Conservation (phyloP, 2,888 invertebrate species). For the Pedicia rivosa region DNA sequence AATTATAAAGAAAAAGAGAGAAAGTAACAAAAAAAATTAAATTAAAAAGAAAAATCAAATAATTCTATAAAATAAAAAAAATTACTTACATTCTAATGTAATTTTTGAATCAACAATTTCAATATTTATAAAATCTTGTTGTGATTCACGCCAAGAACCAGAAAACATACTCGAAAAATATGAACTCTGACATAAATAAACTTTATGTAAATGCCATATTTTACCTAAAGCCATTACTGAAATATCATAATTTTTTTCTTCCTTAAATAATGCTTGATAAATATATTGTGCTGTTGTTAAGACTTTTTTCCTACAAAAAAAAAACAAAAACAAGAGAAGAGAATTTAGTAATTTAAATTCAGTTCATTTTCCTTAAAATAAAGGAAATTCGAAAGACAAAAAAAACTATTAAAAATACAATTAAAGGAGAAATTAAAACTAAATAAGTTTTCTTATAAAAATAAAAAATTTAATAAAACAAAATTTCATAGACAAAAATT, state of each 20-base stretch:
- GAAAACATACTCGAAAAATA: slow-evolving; percentile 71
- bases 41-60: slow-evolving; percentile 5
- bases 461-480: too few relatives aligned
- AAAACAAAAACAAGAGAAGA: too few relatives aligned
- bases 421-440: too few relatives aligned
- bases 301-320: slow-evolving; percentile 37
- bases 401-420: too few relatives aligned
- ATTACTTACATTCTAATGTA: slow-evolving; percentile 41
- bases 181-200: slow-evolving; percentile 64
- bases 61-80: too few relatives aligned
- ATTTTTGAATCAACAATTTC: slow-evolving; percentile 57
- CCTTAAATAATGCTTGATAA: slow-evolving; percentile 56
- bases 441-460: too few relatives aligned
- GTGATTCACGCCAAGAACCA: slow-evolving; percentile 59
- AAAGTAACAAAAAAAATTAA: background rate
- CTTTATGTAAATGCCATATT: slow-evolving; percentile 59
- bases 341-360: too few relatives aligned
- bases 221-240: slow-evolving; percentile 51
- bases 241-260: slow-evolving; percentile 60
- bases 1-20: slow-evolving; percentile 5
- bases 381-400: too few relatives aligned
- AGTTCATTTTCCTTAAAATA: too few relatives aligned
- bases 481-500: too few relatives aligned
- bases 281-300: slow-evolving; percentile 62
- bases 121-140: slow-evolving; percentile 45